Evolutionary conservation across 2,113 vertebrate species (phyloP).

Genomic region (Psittacara wagleri): DNA sequence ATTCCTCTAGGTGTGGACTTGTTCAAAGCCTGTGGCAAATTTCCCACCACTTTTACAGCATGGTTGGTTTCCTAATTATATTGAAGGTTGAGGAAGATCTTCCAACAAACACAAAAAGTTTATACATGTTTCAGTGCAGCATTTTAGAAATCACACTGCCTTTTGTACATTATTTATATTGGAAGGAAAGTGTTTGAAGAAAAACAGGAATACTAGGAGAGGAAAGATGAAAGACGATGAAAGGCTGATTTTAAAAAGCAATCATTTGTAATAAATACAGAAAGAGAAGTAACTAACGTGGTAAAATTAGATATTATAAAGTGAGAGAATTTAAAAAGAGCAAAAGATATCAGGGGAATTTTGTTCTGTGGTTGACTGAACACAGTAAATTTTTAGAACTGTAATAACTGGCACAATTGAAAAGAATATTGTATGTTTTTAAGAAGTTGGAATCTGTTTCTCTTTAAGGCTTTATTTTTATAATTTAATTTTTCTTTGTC

Average conservation of each 20-base stretch:
- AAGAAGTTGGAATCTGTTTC: not conserved
- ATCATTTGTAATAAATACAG: not conserved
- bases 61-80: not conserved
- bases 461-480: not conserved
- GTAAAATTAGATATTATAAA: not conserved
- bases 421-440: not conserved
- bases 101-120: not conserved
- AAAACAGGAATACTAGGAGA: not conserved
- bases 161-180: not conserved
- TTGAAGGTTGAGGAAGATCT: not conserved
- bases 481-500: not conserved
- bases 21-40: not conserved
- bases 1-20: not conserved
- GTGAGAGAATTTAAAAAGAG: not conserved
- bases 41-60: not conserved
- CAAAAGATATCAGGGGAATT: not conserved
- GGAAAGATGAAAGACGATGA: not conserved
- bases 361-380: not conserved
- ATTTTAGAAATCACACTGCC: not conserved
- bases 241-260: not conserved
- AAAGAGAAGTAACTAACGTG: not conserved
- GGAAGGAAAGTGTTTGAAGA: not conserved
- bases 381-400: not conserved
- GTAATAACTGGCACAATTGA: not conserved
- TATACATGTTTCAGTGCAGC: not conserved